Evolutionary conservation across 2,888 invertebrate species (phyloP), one percentile per base, ranked within the genome.

Genomic region (Cataglyphis altisquamis): DNA sequence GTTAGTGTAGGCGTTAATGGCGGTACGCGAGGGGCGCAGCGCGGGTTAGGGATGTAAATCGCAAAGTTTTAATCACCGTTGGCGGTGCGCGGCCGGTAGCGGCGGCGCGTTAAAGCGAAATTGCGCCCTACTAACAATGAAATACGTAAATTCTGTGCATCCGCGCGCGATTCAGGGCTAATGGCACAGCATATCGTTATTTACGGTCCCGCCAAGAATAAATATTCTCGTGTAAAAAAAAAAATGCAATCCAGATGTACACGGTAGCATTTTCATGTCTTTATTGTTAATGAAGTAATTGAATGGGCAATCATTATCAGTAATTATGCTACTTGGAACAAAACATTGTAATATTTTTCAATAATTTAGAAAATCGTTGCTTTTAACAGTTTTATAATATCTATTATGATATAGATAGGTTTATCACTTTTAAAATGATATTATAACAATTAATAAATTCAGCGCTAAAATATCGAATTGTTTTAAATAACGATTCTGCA

Each of bases 71-170:
- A 80, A 80, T 80, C 72, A 80, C 72, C 78, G 78, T 36, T 70
- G 78, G 60, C 70, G 78, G 60, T 78, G 70, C 60, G 78, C 70
- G 78, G 70, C 70, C 70, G 60, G 78, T 62, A 80, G 70, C 78
- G 60, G 78, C 78, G 78, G 70, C 78, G 60, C 78, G 78, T 80
- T 80, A 80, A 80, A 80, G 70, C 78, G 78, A 70, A 80, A 80
- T 80, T 80, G 78, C 78, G 78, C 70, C 36, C 60, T 80, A 70
- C 78, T 80, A 80, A 80, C 78, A 80, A 80, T 80, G 70, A 80
- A 80, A 80, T 80, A 80, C 78, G 78, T 80, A 80, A 80, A 80
- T 80, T 70, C 78, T 80, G 78, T 80, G 78, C 78, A 80, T 80
- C 78, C 78, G 70, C 60, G 70, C 70, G 60, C 78, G 78, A 80